Conservation (phyloP, 2,797 vertebrate genomes). For the Acanthopagrus latus region DNA sequence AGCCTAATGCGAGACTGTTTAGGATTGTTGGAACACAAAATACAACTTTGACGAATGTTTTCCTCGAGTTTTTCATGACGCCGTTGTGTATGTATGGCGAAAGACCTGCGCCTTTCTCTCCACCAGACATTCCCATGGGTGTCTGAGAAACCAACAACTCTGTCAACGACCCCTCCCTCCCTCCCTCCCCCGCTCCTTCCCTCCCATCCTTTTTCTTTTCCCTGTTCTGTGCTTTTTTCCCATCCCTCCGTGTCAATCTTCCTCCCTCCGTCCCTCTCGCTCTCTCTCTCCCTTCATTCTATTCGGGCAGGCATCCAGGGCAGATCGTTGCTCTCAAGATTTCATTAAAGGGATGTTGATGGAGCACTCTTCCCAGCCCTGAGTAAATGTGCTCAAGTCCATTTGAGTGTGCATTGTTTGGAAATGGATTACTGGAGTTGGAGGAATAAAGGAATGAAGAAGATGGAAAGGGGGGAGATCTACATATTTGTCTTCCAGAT, state of each 20-base stretch:
- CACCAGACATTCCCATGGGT: conserved; percentile 57
- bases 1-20: conserved; percentile 2
- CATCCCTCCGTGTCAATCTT: conserved; percentile 42
- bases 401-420: conserved; percentile 80
- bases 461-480: conserved; percentile 19
- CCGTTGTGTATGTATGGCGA: conserved; percentile 15
- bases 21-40: conserved; percentile 6
- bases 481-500: conserved; percentile 69
- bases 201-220: background rate
- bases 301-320: conserved; percentile 76
- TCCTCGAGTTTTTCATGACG: conserved; percentile 18
- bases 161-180: conserved; percentile 31
- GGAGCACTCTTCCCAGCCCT: conserved; percentile 77
- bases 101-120: conserved; percentile 25
- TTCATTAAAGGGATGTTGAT: conserved; percentile 84
- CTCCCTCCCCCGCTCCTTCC: background rate
- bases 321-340: conserved; percentile 76
- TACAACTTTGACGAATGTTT: conserved; percentile 19
- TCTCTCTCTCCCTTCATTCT: conserved; percentile 55
- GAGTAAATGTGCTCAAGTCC: conserved; percentile 80
- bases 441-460: conserved; percentile 52
- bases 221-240: conserved; percentile 39
- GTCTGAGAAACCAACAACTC: conserved; percentile 52
- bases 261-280: conserved; percentile 39
- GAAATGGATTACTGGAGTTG: conserved; percentile 74